Conservation (phyloP, 2,797 vertebrate species). For the Galagoides demidoff region DNA sequence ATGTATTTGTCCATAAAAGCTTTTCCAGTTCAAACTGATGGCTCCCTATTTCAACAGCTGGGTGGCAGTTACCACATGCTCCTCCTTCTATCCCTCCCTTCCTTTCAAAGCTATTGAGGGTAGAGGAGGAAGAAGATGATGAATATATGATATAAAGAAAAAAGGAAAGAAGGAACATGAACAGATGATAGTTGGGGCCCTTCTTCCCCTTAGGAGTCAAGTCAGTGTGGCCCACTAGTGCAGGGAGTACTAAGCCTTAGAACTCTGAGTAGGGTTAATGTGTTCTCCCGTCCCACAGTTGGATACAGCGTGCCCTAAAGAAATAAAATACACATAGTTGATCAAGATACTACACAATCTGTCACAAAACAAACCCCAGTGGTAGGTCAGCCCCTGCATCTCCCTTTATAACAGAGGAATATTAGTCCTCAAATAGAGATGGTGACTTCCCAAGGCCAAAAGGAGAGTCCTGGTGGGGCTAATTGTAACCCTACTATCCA, state of each 20-base stretch:
- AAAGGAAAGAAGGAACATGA: not conserved
- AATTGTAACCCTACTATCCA: not conserved
- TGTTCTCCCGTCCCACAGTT: not conserved
- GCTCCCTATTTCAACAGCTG: not conserved
- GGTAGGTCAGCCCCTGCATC: not conserved
- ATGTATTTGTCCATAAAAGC: not conserved
- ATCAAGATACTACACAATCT: not conserved
- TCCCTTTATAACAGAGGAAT: not conserved
- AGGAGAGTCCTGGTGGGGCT: not conserved
- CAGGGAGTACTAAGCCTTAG: not conserved
- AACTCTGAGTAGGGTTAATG: not conserved
- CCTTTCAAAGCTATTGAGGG: not conserved
- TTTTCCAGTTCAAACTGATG: constrained; percentile 1
- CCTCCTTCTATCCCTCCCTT: not conserved
- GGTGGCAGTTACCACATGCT: not conserved
- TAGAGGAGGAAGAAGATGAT: not conserved
- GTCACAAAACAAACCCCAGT: not conserved
- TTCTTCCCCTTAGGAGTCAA: not conserved
- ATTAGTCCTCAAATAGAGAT: not conserved
- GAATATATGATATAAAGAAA: not conserved
- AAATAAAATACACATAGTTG: not conserved
- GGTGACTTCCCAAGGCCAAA: not conserved
- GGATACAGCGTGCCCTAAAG: not conserved
- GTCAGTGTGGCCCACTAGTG: not conserved
- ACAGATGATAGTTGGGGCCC: not conserved